These are phyloP conservation scores for Sanderia malayensis DNA, from an alignment of 30 jellyfish, hydroid and myxozoan species.

Conservation along the genomic window DNA sequence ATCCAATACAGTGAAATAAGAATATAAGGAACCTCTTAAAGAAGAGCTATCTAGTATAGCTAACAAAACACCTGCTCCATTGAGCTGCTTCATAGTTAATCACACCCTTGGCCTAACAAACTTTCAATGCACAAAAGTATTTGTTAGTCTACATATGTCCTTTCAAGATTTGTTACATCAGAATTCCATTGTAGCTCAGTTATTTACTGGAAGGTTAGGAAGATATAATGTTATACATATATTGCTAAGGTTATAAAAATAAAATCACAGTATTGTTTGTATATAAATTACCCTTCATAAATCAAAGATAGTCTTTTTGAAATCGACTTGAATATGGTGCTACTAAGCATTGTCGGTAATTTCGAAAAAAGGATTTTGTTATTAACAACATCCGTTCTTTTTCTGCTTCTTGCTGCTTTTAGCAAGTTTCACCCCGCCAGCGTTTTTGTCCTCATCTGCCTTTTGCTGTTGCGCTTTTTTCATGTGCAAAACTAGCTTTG, in stretches of 20 bases:
- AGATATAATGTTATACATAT: too few species aligned
- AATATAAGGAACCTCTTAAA: too few species aligned
- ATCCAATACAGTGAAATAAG: too few species aligned
- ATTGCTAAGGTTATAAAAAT: conserved; percentile 3
- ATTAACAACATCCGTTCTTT: conserved; percentile 75
- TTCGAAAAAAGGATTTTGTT: background rate
- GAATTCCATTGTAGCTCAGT: too few species aligned
- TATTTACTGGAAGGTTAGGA: too few species aligned
- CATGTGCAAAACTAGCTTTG: conserved; percentile 69
- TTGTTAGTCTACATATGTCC: too few species aligned
- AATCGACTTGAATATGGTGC: background rate
- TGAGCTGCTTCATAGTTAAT: too few species aligned
- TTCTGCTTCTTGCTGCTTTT: conserved; percentile 51
- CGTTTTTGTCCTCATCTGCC: conserved; percentile 77
- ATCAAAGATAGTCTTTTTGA: background rate
- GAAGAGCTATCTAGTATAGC: too few species aligned
- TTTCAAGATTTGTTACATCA: too few species aligned
- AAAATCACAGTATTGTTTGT: background rate
- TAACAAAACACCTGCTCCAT: too few species aligned
- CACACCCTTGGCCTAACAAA: too few species aligned
- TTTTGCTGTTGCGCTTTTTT: conserved; percentile 89
- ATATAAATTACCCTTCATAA: conserved; percentile 2
- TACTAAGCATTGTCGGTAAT: background rate
- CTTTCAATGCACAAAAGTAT: too few species aligned
- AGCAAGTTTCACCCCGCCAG: conserved; percentile 84